Evolutionary conservation across 2,888 invertebrate species (phyloP).

Genomic region (Allygus modestus): DNA sequence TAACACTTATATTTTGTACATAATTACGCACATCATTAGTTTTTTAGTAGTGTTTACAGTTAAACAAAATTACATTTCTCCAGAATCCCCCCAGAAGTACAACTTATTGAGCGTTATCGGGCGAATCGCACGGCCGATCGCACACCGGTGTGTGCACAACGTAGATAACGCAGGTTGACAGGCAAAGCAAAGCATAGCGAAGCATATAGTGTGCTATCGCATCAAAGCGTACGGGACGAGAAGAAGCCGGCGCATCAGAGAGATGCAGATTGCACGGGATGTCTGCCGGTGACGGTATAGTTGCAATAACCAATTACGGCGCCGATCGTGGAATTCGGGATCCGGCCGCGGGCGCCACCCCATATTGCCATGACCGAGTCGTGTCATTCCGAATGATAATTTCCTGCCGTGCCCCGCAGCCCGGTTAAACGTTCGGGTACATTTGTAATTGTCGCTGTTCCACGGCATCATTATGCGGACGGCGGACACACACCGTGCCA

Average conservation of each 20-base stretch:
- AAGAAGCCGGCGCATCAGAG: neutral
- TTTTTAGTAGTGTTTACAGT: too few relatives aligned
- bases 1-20: too few relatives aligned
- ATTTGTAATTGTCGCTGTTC: conserved; percentile 2
- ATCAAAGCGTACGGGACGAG: conserved; percentile 21
- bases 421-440: conserved; percentile 19
- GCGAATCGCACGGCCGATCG: neutral
- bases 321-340: conserved; percentile 2
- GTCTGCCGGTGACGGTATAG: conserved; percentile 30
- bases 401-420: neutral
- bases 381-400: conserved; percentile 30
- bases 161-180: neutral
- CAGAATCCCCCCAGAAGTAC: too few relatives aligned
- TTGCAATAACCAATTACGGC: conserved; percentile 52
- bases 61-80: too few relatives aligned
- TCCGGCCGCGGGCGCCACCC: neutral
- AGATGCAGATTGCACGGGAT: neutral
- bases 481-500: neutral
- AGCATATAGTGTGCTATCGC: too few relatives aligned
- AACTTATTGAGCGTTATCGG: neutral
- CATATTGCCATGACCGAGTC: neutral
- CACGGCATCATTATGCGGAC: neutral
- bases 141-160: neutral
- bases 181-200: neutral
- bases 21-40: too few relatives aligned